phyloP scores from a whole-genome alignment of 2,888 invertebrate species.

The Brassicogethes aeneus region DNA sequence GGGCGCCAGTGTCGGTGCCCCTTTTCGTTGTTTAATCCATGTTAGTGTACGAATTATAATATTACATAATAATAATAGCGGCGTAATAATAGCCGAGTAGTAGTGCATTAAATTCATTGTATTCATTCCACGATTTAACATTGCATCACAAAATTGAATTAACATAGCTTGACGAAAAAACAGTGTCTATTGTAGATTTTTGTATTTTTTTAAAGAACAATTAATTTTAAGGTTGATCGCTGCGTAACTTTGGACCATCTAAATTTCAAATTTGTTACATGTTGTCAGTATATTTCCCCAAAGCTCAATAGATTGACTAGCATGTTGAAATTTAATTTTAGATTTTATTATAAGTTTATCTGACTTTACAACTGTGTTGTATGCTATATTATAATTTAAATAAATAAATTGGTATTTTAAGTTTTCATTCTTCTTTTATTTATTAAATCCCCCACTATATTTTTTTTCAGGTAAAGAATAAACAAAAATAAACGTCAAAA shows the following conservation, averaged over 20 bases:
- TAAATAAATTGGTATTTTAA: conserved; percentile 41
- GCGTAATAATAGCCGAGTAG: conserved; percentile 32
- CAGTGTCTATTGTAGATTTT: conserved; percentile 38
- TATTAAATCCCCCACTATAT: too few species aligned
- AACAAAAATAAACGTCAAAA: too few species aligned
- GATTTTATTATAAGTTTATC: conserved; percentile 35
- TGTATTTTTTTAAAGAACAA: conserved; percentile 40
- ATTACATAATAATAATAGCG: too few species aligned
- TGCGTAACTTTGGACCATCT: conserved; percentile 21
- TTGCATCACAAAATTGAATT: conserved; percentile 34
- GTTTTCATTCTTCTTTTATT: too few species aligned
- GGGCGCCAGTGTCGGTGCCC: conserved; percentile 2
- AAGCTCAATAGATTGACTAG: conserved; percentile 31
- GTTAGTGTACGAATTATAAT: conserved; percentile 38
- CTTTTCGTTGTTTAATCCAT: too few species aligned
- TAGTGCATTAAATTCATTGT: conserved; percentile 40
- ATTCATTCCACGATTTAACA: conserved; percentile 34
- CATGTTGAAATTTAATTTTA: conserved; percentile 34
- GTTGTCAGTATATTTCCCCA: conserved; percentile 22
- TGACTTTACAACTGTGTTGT: conserved; percentile 41
- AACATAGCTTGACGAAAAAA: conserved; percentile 30
- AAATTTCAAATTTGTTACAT: conserved; percentile 28
- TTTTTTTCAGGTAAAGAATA: too few species aligned
- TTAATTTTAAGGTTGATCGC: conserved; percentile 31
- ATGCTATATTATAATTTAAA: conserved; percentile 41